Evolutionary conservation across 2,797 vertebrate species (phyloP), one percentile per base, ranked within the genome.

Genomic region (Gymnopithys bicolor): DNA sequence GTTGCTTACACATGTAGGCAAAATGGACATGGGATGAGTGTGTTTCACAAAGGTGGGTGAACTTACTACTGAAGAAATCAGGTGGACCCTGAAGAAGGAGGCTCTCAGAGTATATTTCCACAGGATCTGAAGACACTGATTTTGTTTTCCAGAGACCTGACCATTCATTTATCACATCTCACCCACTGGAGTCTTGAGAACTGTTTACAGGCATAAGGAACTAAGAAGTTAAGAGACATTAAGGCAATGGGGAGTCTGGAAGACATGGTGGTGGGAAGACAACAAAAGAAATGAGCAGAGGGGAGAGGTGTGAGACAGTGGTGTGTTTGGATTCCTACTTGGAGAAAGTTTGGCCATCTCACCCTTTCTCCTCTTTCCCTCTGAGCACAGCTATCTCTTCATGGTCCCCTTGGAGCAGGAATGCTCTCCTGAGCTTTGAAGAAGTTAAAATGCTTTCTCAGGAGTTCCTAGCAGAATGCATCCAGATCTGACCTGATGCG

Each of bases 21-120:
- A 28, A 63, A 77, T 30, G 58, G 49, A 23, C 69, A 49, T 21
- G 71, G 80, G 33, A 49, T 33, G 74, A 89, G 90, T 30, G 43
- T 5, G 4, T 81, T 93, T 82, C 92, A 93, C 63, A 89, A 92
- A 74, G 13, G 58, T 71, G 59, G 48, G 80, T 88, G 87, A 76
- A 93, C 68, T 67, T 86, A 64, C n/a, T 45, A 74, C 25, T 60
- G 70, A 81, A 85, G 71, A 94, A 93, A 91, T 93, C 10, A 13
- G 5, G 45, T 53, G 55, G 53, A 59, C 3, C 24, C 35, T 53
- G 59, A 56, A 62, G 43, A 62, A 19, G 4, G 5, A 66, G 17
- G 19, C n/a, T 63, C 12, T 76, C 1, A 0, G 10, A 37, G 4
- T 21, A 2, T 15, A 49, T 32, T 16, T 58, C 49, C 60, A 19